These are phyloP conservation scores for Lagorchestes hirsutus DNA, from an alignment of 2,797 vertebrate genomes.

Conservation along the genomic window DNA sequence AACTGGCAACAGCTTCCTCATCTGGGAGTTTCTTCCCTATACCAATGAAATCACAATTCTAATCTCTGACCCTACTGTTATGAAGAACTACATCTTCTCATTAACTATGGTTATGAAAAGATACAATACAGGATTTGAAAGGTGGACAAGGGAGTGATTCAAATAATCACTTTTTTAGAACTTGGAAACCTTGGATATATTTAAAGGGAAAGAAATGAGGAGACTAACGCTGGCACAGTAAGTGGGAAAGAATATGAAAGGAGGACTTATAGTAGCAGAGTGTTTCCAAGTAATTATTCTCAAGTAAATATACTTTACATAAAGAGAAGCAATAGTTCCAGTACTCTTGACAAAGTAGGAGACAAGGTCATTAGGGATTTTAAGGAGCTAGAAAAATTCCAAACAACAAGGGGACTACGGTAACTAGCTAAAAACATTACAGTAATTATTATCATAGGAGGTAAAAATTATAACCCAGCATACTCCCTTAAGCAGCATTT, in stretches of 20 bases:
- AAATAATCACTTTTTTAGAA: constrained; percentile 37
- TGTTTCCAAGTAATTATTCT: constrained; percentile 33
- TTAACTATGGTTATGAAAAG: not conserved
- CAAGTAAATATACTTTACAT: constrained; percentile 33
- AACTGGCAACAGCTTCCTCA: not conserved
- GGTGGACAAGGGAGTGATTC: not conserved
- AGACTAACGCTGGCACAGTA: not conserved
- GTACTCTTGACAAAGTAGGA: not conserved
- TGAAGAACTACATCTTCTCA: not conserved
- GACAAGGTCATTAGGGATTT: not conserved
- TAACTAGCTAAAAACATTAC: not conserved
- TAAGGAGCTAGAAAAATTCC: not conserved
- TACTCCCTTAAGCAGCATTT: not conserved
- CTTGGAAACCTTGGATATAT: not conserved
- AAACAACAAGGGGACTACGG: not conserved
- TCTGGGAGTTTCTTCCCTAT: not conserved
- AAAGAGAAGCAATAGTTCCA: not conserved
- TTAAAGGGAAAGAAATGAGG: constrained; percentile 29
- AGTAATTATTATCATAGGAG: not conserved
- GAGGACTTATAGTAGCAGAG: constrained; percentile 23
- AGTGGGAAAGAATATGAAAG: not conserved
- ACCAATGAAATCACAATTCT: not conserved
- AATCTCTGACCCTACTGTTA: not conserved
- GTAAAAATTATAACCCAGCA: not conserved
- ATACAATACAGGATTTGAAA: not conserved